Base-by-base conservation (phyloP, 2,113 vertebrate genomes). In the Agapornis roseicollis region DNA sequence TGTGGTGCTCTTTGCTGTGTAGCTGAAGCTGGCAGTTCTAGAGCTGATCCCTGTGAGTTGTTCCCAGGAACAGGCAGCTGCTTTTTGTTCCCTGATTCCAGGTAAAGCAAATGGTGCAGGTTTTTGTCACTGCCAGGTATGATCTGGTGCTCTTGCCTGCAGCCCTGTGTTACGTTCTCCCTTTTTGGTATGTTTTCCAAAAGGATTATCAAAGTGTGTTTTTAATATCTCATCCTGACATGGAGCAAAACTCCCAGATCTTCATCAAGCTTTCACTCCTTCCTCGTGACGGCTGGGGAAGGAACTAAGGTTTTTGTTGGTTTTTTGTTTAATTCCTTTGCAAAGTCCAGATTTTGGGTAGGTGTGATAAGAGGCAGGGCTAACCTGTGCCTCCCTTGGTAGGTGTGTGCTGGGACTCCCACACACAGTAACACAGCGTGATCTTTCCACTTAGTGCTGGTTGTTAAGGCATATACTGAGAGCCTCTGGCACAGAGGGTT, bases 31-130 rank as follows among this genome's bases (percentile, higher is more conserved):
- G 46, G 47, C 94, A 50, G 74, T 76, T 39, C 53, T 25, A 60
- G 78, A 47, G 47, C 50, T 9, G 33, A 10, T 31, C 39, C 4
- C 4, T 9, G 96, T 73, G 80, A 88, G 87, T 95, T 93, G 93
- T 68, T 89, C 85, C 80, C 76, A 86, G 80, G 78, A 96, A 89
- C 72, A 64, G 92, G 94, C 81, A 65, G 69, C 58, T 39, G 84
- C 84, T 93, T 96, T 88, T 96, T 95, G 93, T 94, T 90, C 55
- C 55, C 27, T 19, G 60, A 76, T 96, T 93, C 94, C 13, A 35
- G 84, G 73, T 85, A 60, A 92, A 58, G 46, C 77, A 68, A 92
- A 86, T 53, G 70, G 79, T 77, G 85, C 61, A 71, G 71, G 49
- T 93, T 95, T 97, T 94, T 68, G 80, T 65, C 11, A 6, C 77